A percentile compares a stretch with the other conserved stretches of the same genome.
These are phyloP conservation scores for Myotis daubentonii DNA, from an alignment of 2,797 vertebrate genomes.

Conservation along the genomic window DNA sequence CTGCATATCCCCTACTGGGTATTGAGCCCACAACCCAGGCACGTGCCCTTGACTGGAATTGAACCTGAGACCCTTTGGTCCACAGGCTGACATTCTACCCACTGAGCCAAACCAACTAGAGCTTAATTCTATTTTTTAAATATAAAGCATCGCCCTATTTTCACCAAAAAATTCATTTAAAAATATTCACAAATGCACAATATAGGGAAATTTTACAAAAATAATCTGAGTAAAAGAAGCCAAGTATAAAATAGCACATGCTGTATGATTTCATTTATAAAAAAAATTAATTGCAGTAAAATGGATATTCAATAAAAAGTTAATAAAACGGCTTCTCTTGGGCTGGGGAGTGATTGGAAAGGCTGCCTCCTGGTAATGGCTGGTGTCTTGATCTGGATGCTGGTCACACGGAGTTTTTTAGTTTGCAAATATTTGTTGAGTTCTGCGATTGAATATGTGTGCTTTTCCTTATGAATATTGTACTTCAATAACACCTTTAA, in stretches of 20 bases:
- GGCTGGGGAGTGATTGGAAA: not conserved
- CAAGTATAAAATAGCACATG: not conserved
- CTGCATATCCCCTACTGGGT: too few relatives aligned
- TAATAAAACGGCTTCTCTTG: not conserved
- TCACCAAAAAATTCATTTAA: not conserved
- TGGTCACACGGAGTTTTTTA: not conserved
- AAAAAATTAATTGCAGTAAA: not conserved
- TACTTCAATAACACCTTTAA: not conserved
- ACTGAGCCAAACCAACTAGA: too few relatives aligned
- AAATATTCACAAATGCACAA: not conserved
- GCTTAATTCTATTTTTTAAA: not conserved
- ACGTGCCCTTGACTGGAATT: too few relatives aligned
- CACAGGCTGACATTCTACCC: too few relatives aligned
- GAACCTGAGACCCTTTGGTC: too few relatives aligned
- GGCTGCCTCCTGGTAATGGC: too few relatives aligned
- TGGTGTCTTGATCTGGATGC: accelerated
- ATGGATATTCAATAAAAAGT: not conserved
- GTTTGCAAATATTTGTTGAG: not conserved
- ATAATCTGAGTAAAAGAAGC: not conserved
- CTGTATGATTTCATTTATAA: not conserved
- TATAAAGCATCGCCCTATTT: not conserved
- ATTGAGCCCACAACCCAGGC: too few relatives aligned
- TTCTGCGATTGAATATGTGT: not conserved
- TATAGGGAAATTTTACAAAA: not conserved
- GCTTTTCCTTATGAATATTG: not conserved